Base-by-base conservation (phyloP, 2,797 vertebrate species). In the Hybognathus amarus region DNA sequence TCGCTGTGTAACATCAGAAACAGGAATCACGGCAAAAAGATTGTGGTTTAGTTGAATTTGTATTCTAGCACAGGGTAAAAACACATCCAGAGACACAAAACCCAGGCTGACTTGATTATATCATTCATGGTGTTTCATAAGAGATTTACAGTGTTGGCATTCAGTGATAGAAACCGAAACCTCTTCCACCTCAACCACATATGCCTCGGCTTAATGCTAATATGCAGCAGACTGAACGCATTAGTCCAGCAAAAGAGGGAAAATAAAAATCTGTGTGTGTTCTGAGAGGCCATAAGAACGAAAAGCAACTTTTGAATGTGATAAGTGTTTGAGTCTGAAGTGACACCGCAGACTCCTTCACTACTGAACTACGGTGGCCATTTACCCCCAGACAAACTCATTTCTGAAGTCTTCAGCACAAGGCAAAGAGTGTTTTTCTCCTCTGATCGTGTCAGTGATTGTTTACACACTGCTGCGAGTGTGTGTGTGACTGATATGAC, bases 301-400 rank as follows among this genome's bases (percentile, higher is more conserved):
- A 70, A 80, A 80, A 59, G 24, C 67, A 70, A 67, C 36, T 80
- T 70, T 50, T 70, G 52, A 70, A 70, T 6, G 38, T 61, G 79
- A 80, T 80, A 56, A 70, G 79, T 17, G 38, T 71, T 61, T 68
- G 36, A 45, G 56, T 20, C 56, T 77, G 56, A 77, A 30, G n/a
- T 27, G 36, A 67, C 33, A 38, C 36, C 22, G 27, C 20, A 18
- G 54, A 10, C 78, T 77, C 75, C 4, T 38, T 68, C 64, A 15
- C 66, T 66, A 27, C 15, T 71, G 33, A 45, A 80, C 52, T 45
- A 42, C 18, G 1, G 2, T n/a, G 56, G 1, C 17, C 40, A 5
- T 71, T 80, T 63, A 61, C 54, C 24, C 22, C 17, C 36, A 63
- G 33, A 33, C 64, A 45, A 63, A n/a, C 27, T 40, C 36, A 7